phyloP scores from a whole-genome alignment of 2,113 vertebrate species.

The Ellobius talpinus region DNA sequence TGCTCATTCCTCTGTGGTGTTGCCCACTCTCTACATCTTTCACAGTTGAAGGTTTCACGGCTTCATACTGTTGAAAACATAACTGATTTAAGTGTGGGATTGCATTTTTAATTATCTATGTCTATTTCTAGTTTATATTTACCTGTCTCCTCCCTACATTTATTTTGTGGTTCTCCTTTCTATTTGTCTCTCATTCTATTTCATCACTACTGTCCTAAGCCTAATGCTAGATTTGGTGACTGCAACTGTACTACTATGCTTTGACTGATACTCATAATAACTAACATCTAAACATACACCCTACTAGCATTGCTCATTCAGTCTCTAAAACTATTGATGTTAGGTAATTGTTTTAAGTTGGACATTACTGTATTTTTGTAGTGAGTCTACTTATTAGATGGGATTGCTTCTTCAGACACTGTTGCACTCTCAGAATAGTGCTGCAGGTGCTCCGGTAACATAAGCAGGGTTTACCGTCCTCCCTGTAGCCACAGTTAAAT shows the following conservation, averaged over 20 bases:
- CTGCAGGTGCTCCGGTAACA: too few species aligned
- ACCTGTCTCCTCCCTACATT: not conserved
- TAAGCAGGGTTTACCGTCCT: not conserved
- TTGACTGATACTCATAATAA: not conserved
- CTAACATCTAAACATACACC: not conserved
- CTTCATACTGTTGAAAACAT: not conserved
- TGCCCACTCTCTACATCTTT: not conserved
- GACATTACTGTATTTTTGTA: not conserved
- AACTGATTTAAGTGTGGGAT: too few species aligned
- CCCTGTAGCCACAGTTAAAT: not conserved
- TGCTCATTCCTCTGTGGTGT: not conserved
- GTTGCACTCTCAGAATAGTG: not conserved
- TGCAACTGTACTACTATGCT: fast-evolving
- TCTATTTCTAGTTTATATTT: not conserved
- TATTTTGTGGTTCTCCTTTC: not conserved
- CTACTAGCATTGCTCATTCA: not conserved
- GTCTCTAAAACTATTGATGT: not conserved
- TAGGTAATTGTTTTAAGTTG: too few species aligned
- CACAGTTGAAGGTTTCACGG: not conserved
- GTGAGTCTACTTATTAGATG: not conserved
- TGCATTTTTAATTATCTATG: not conserved
- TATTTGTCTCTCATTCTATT: not conserved
- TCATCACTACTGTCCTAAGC: not conserved
- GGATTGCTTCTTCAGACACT: not conserved
- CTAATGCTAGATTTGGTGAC: not conserved